Base-by-base conservation (phyloP, 2,797 vertebrate genomes). In the Strix occidentalis region DNA sequence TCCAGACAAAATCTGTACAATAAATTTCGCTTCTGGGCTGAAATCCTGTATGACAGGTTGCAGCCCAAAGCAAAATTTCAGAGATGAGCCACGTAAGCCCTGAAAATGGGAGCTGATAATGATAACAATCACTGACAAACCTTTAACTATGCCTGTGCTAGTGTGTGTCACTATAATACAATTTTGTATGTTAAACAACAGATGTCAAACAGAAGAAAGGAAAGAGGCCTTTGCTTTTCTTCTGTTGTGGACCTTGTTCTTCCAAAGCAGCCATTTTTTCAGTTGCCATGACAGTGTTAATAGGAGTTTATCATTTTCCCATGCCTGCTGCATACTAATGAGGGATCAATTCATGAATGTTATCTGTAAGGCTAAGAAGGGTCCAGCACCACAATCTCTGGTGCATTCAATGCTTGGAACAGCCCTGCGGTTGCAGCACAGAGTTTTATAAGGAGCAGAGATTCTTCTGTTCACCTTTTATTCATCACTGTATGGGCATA, bases 221-320 rank as follows among this genome's bases (percentile, higher is more conserved):
- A 97, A 96, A 97, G 93, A 97, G 98, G 98, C 98, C 98, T 98
- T 98, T 97, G 97, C 98, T 98, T 98, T 98, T 98, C 98, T 98
- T 98, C 97, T 97, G 97, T 95, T 96, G 96, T 97, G 98, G 98
- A 96, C 96, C 98, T 99, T 98, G 98, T 98, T 98, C 97, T 95
- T 95, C 96, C 97, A 96, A 96, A 98, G 98, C 97, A 98, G 98
- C 98, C 98, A 99, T 99, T 99, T 99, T 98, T 98, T 97, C 96
- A 98, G 99, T 99, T 98, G 97, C 98, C 97, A 98, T 98, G 98
- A 98, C 98, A 98, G 98, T 98, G 98, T 97, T 98, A 98, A 98
- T 97, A 98, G 98, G 99, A 98, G 97, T 98, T 98, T 98, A 98
- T 98, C 98, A 98, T 98, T 98, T 98, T 98, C 97, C 98, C 97